Conservation (phyloP, 2,888 invertebrate species). For the Druceiella hillmani region DNA sequence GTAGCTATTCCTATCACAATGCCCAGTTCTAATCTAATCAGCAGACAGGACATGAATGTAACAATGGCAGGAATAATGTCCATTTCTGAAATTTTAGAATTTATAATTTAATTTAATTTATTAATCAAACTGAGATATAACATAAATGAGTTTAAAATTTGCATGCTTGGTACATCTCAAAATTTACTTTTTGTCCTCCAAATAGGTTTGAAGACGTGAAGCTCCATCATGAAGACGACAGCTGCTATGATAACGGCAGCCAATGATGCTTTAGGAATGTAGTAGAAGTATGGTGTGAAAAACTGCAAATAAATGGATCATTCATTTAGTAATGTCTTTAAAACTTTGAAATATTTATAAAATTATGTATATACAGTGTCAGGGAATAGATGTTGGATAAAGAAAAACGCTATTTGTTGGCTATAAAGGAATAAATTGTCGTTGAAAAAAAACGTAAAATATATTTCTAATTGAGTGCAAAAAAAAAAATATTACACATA, state of each 20-base stretch:
- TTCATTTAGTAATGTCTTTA: neutral
- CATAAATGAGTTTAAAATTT: too few species aligned
- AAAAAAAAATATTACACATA: too few species aligned
- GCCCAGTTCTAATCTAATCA: slow-evolving; percentile 80
- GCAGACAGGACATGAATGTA: slow-evolving; percentile 75
- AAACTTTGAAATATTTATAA: too few species aligned
- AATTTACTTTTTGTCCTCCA: slow-evolving; percentile 75
- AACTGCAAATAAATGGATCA: slow-evolving; percentile 54
- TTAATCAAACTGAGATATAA: too few species aligned
- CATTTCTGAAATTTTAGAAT: too few species aligned
- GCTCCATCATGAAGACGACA: slow-evolving; percentile 80
- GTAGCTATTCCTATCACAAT: slow-evolving; percentile 77
- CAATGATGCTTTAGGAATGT: slow-evolving; percentile 71
- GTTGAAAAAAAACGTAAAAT: too few species aligned
- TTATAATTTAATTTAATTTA: too few species aligned
- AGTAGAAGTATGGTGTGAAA: slow-evolving; percentile 78
- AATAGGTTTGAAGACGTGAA: slow-evolving; percentile 71
- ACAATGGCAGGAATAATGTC: slow-evolving; percentile 79
- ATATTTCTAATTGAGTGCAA: too few species aligned
- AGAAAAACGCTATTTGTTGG: too few species aligned
- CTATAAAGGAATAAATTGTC: too few species aligned
- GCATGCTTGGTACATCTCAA: slow-evolving; percentile 7
- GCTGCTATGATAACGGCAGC: slow-evolving; percentile 84
- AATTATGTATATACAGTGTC: too few species aligned
- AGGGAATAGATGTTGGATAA: too few species aligned